Evolutionary conservation across 2,888 invertebrate genomes (phyloP).

Genomic region (Melanchra persicariae): DNA sequence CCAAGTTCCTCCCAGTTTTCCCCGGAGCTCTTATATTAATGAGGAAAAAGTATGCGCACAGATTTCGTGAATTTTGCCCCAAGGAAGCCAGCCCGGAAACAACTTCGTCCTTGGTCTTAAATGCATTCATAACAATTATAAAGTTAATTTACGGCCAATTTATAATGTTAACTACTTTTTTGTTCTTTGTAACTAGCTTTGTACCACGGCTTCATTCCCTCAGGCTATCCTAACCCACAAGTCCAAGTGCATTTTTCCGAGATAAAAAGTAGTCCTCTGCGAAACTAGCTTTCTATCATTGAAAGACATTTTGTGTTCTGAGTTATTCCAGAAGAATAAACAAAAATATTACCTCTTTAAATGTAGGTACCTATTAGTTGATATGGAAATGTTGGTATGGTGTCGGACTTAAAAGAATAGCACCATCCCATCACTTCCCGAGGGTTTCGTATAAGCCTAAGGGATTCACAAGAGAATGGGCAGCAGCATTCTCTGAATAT

Average conservation of each 20-base stretch:
- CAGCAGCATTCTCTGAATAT: too few relatives aligned
- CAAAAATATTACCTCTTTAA: neutral
- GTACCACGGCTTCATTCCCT: neutral
- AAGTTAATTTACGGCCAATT: conserved; percentile 37
- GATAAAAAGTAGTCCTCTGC: neutral
- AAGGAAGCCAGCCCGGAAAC: conserved; percentile 30
- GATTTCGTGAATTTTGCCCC: conserved; percentile 58
- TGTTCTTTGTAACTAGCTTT: neutral
- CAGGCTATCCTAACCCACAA: neutral
- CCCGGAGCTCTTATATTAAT: conserved; percentile 61
- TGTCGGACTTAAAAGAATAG: too few relatives aligned
- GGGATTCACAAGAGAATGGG: too few relatives aligned
- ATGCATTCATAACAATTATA: conserved; percentile 51
- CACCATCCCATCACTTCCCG: too few relatives aligned
- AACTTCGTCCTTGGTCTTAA: conserved; percentile 45
- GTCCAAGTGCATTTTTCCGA: neutral
- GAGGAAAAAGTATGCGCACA: conserved; percentile 57
- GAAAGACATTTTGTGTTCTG: neutral
- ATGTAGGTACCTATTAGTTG: too few relatives aligned
- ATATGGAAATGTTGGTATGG: too few relatives aligned
- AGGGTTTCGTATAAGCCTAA: too few relatives aligned
- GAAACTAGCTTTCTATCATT: neutral
- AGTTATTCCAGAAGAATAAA: neutral
- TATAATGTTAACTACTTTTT: conserved; percentile 12
- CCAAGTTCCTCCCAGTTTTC: conserved; percentile 35